These are phyloP conservation scores for Oxygymnocypris stewartii DNA, from an alignment of 2,113 vertebrate genomes.

Conservation along the genomic window DNA sequence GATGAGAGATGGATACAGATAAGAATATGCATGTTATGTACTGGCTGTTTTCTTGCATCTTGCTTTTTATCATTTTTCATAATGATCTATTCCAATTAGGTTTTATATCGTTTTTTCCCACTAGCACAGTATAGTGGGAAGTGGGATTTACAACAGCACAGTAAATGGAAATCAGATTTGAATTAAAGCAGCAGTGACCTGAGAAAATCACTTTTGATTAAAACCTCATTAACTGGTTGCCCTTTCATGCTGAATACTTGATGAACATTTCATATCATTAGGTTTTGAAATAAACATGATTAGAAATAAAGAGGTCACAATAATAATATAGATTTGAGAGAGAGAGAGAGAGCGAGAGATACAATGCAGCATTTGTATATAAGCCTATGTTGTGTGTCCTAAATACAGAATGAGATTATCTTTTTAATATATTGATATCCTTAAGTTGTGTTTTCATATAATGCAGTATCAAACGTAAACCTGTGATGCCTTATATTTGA, in stretches of 20 bases:
- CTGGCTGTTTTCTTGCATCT: not conserved
- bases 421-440: not conserved
- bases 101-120: not conserved
- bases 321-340: not conserved
- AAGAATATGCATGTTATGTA: not conserved
- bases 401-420: conserved; percentile 8
- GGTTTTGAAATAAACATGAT: not conserved
- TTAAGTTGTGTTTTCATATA: not conserved
- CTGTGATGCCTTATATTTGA: not conserved
- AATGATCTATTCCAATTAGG: not conserved
- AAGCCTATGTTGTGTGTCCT: not conserved
- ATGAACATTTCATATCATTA: not conserved
- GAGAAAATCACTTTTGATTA: conserved; percentile 4
- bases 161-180: not conserved
- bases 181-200: not conserved
- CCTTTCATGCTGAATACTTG: not conserved
- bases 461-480: not conserved
- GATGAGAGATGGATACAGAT: conserved; percentile 5
- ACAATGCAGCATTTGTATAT: not conserved
- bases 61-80: not conserved
- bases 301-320: not conserved
- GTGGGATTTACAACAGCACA: not conserved
- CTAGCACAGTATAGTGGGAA: too few relatives aligned
- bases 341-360: not conserved
- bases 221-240: not conserved